phyloP scores from a whole-genome alignment of 2,113 vertebrate genomes.

The Clarias batrachus region DNA sequence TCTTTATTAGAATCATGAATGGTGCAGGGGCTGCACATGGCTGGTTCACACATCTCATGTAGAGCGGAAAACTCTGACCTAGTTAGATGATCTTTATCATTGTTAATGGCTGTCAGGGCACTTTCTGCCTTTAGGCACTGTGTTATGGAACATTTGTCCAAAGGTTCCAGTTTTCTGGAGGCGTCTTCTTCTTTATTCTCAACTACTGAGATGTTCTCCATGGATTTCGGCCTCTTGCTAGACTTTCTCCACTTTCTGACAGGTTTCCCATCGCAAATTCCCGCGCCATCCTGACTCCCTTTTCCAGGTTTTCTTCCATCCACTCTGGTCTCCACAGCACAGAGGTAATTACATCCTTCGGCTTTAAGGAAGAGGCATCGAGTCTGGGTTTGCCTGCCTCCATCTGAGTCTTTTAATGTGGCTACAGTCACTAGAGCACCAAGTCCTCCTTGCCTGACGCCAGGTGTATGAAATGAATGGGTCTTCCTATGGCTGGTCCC shows the following conservation, averaged over 20 bases:
- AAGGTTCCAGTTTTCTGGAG: slow-evolving; percentile 41
- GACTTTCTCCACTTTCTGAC: slow-evolving; percentile 74
- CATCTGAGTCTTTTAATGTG: slow-evolving; percentile 72
- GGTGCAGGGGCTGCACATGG: neutral
- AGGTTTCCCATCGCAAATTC: slow-evolving; percentile 55
- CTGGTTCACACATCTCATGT: slow-evolving; percentile 1
- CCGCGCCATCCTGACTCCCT: slow-evolving; percentile 42
- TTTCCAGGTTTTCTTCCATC: slow-evolving; percentile 36
- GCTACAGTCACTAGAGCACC: slow-evolving; percentile 74
- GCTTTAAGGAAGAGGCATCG: slow-evolving; percentile 72
- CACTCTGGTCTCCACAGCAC: slow-evolving; percentile 61
- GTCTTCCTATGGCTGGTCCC: slow-evolving; percentile 35
- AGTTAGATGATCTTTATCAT: neutral
- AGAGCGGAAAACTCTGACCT: neutral
- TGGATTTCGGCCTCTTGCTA: slow-evolving; percentile 40
- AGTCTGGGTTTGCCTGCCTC: slow-evolving; percentile 72
- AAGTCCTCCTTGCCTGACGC: slow-evolving; percentile 60
- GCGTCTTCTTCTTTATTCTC: slow-evolving; percentile 47
- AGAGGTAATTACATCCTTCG: slow-evolving; percentile 69
- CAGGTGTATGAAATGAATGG: slow-evolving; percentile 47
- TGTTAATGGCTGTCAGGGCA: neutral
- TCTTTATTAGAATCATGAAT: slow-evolving; percentile 1
- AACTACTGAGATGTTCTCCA: slow-evolving; percentile 48
- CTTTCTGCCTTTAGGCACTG: slow-evolving; percentile 37
- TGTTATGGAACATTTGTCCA: slow-evolving; percentile 29